These are phyloP conservation scores for Theretra japonica DNA, from an alignment of 2,888 invertebrate genomes.

Conservation along the genomic window DNA sequence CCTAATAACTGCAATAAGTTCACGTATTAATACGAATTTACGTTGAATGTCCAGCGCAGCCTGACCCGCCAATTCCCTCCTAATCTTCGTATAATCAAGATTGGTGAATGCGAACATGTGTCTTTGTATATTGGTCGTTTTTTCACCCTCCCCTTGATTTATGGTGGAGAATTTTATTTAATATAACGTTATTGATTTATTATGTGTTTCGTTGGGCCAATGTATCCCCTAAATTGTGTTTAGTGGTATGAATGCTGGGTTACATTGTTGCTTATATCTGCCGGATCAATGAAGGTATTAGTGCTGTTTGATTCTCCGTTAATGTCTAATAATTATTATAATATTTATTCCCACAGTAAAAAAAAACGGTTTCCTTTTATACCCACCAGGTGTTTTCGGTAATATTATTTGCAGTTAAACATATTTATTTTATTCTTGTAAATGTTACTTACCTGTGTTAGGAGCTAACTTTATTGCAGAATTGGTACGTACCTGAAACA, in stretches of 20 bases:
- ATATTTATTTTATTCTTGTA: too few relatives aligned
- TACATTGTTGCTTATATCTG: slow-evolving; percentile 34
- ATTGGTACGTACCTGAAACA: slow-evolving; percentile 39
- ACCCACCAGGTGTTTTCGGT: too few relatives aligned
- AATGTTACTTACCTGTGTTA: background rate
- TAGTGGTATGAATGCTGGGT: slow-evolving; percentile 54
- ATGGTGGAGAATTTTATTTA: slow-evolving; percentile 77
- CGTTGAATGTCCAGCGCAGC: slow-evolving; percentile 54
- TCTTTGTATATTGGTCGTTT: slow-evolving; percentile 59
- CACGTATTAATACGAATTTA: slow-evolving; percentile 71
- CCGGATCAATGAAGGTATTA: too few relatives aligned
- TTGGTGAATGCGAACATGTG: slow-evolving; percentile 19
- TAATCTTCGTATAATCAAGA: background rate
- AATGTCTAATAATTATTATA: too few relatives aligned
- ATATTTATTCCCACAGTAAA: too few relatives aligned
- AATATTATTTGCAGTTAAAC: too few relatives aligned
- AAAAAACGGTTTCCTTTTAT: too few relatives aligned
- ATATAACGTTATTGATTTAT: slow-evolving; percentile 81
- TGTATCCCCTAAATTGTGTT: slow-evolving; percentile 57
- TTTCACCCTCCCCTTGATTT: slow-evolving; percentile 71
- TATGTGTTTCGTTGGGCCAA: slow-evolving; percentile 56
- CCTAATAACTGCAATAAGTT: slow-evolving; percentile 73
- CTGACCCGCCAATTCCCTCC: slow-evolving; percentile 40
- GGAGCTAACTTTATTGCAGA: background rate
- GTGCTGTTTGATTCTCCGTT: too few relatives aligned